A percentile compares a stretch with the other conserved stretches of the same genome.
Evolutionary conservation across 1,140 invertebrate genomes (phyloP).

Genomic region (Arion vulgaris): DNA sequence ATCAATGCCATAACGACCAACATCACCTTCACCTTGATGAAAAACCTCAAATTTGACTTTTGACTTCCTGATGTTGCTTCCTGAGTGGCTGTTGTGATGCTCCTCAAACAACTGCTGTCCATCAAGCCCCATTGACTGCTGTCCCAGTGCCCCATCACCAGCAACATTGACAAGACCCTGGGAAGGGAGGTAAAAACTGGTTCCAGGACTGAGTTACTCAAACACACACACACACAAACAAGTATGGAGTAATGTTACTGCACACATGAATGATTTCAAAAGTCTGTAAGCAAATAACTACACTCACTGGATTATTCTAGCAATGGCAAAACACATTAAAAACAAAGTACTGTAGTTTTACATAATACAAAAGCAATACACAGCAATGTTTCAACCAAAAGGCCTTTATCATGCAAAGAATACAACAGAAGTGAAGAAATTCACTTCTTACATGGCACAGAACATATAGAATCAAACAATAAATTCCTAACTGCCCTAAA

Average conservation of each 20-base stretch:
- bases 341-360: too few species aligned
- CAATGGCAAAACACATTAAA: too few species aligned
- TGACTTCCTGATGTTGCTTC: background rate
- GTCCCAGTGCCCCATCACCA: constrained; percentile 6
- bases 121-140: background rate
- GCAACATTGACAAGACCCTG: constrained; percentile 10
- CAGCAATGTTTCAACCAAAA: too few species aligned
- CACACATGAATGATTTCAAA: background rate
- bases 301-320: too few species aligned
- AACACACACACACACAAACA: background rate
- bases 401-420: too few species aligned
- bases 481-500: too few species aligned
- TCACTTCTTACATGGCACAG: too few species aligned
- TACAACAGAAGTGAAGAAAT: too few species aligned
- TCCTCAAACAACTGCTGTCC: constrained; percentile 4
- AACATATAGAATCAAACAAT: too few species aligned
- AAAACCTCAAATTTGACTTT: constrained; percentile 14
- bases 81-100: background rate
- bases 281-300: too few species aligned
- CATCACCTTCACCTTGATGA: constrained; percentile 11
- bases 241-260: background rate
- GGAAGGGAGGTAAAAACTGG: constrained; percentile 32
- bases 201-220: constrained; percentile 24
- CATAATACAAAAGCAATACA: too few species aligned
- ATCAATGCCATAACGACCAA: background rate